Conservation (phyloP, 2,888 invertebrate genomes). For the Cyaniris semiargus region DNA sequence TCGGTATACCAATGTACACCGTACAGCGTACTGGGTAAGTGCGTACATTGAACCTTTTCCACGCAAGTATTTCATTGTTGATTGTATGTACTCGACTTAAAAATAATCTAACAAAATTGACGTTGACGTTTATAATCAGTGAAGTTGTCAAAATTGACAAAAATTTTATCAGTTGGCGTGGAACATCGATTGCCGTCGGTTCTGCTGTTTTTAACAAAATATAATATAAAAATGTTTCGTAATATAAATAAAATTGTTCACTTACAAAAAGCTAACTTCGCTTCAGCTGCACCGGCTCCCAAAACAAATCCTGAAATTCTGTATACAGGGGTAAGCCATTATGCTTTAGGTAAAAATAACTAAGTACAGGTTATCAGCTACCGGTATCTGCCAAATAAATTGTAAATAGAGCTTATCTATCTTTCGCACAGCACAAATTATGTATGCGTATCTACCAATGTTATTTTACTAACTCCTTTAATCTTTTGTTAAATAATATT, state of each 20-base stretch:
- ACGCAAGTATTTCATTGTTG: no score
- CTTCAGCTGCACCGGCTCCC: conserved; percentile 83
- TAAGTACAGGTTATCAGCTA: neutral
- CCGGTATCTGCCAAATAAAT: neutral
- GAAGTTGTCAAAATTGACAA: neutral
- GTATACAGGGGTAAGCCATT: conserved; percentile 84
- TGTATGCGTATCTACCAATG: neutral
- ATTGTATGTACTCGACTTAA: no score
- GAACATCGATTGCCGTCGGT: neutral
- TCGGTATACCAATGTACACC: no score
- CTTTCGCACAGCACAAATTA: neutral
- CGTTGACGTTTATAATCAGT: neutral
- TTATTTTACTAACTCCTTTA: neutral
- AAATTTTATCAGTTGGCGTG: neutral
- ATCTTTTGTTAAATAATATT: neutral
- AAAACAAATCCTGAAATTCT: conserved; percentile 85
- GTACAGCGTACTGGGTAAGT: no score
- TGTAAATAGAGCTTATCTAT: conserved; percentile 4
- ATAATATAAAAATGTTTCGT: conserved; percentile 55
- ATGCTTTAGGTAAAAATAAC: conserved; percentile 1
- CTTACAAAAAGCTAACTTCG: conserved; percentile 71
- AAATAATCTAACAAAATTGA: neutral
- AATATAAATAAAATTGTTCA: conserved; percentile 59
- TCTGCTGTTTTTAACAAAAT: neutral
- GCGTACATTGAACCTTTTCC: no score